These are phyloP conservation scores for Mormyrus lacerda DNA, from an alignment of 2,113 vertebrate species.

Conservation along the genomic window DNA sequence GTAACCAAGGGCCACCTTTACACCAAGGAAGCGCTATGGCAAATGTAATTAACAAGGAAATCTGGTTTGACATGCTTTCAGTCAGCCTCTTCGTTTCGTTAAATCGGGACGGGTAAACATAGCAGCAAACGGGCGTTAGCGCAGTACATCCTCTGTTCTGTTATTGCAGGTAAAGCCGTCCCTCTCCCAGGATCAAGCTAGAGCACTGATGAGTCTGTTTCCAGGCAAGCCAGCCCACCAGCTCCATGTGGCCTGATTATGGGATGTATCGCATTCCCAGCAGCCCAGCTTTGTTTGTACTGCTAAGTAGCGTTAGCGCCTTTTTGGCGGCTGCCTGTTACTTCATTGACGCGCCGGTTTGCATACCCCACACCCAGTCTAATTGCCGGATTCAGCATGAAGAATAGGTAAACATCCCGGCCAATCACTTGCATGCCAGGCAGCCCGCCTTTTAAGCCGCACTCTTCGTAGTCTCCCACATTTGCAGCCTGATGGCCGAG, in stretches of 20 bases:
- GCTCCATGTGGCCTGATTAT: not conserved
- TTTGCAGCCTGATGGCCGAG: not conserved
- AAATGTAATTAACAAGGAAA: not conserved
- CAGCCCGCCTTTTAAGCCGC: not conserved
- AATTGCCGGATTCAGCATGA: not conserved
- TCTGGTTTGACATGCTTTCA: not conserved
- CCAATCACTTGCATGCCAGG: not conserved
- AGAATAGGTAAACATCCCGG: not conserved
- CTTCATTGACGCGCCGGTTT: not conserved
- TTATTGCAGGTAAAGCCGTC: not conserved
- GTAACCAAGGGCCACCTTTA: conserved; percentile 49
- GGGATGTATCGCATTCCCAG: not conserved
- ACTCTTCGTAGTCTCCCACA: not conserved
- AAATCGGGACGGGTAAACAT: not conserved
- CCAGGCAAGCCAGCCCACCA: not conserved
- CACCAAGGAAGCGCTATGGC: not conserved
- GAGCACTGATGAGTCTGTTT: not conserved
- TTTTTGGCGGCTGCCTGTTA: not conserved
- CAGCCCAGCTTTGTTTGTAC: not conserved
- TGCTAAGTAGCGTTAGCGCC: not conserved
- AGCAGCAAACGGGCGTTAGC: not conserved
- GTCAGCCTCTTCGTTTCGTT: not conserved
- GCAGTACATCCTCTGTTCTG: not conserved
- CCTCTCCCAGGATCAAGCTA: not conserved
- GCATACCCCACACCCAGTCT: not conserved